Conservation (phyloP, 2,113 vertebrate species). For the Lepisosteus oculatus region DNA sequence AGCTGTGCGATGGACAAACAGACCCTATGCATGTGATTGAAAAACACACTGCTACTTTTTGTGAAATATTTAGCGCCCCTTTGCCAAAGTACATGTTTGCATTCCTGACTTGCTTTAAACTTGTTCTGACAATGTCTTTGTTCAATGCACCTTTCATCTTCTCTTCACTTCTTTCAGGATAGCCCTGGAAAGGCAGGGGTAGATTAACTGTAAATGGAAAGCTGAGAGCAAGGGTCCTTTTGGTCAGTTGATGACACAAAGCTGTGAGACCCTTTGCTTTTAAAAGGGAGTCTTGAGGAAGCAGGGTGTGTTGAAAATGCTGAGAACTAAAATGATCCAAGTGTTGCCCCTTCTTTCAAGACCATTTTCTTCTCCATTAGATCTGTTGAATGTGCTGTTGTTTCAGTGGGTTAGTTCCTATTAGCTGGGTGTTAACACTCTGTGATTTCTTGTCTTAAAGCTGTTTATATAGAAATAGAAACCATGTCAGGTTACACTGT, state of each 20-base stretch:
- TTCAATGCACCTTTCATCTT: slow-evolving; percentile 38
- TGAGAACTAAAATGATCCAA: slow-evolving; percentile 9
- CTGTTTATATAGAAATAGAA: slow-evolving; percentile 48
- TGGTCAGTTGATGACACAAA: slow-evolving; percentile 47
- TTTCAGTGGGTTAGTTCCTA: slow-evolving; percentile 33
- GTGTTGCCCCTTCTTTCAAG: slow-evolving; percentile 10
- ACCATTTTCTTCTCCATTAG: slow-evolving; percentile 27
- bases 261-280: slow-evolving; percentile 25
- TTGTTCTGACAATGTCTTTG: slow-evolving; percentile 46
- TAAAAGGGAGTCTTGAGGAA: slow-evolving; percentile 30
- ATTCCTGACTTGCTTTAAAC: slow-evolving; percentile 41
- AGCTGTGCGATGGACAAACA: too few species aligned
- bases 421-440: slow-evolving; percentile 44
- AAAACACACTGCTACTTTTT: too few species aligned
- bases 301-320: slow-evolving; percentile 29
- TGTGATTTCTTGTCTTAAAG: slow-evolving; percentile 39
- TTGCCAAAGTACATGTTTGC: slow-evolving; percentile 44
- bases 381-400: slow-evolving; percentile 38
- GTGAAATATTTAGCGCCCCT: slow-evolving; percentile 21
- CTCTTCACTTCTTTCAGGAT: not conserved
- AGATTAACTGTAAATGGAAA: slow-evolving; percentile 51
- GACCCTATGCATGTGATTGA: too few species aligned
- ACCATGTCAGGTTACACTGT: slow-evolving; percentile 44
- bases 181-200: slow-evolving; percentile 41
- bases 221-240: slow-evolving; percentile 43